Base-by-base conservation (phyloP, 1,140 invertebrate species). In the Drosophila azteca region DNA sequence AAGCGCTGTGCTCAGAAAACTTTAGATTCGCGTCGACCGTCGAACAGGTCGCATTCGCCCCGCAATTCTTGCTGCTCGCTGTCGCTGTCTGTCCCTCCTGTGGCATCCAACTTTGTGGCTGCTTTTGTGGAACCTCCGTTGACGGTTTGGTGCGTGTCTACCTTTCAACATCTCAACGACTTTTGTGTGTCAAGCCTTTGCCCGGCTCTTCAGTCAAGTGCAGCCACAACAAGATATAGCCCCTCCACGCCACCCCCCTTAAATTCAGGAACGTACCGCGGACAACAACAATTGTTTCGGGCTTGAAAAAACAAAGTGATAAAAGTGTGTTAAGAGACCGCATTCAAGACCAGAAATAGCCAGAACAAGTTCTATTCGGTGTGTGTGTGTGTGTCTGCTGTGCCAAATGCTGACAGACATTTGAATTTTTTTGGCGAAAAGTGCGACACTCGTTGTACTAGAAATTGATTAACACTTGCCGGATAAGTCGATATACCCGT, bases 1-100 rank as follows among this genome's bases (percentile, higher is more conserved):
- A 81, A 82, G 74, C 74, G 62, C 49, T 60, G 43, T 35, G 78
- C 75, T 75, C 66, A 65, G 66, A 46, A 65, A 71, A 79, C 83
- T 79, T 87, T 68, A 87, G 83, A 87, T 79, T 79, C 83, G 66
- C 79, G 70, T 46, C 82, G 82, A 82, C 78, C 75, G 76, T 44
- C 75, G 66, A 44, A 67, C 80, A 57, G 80, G 49, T 83, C 71
- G 76, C 71, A 84, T 48, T 83, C 71, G 64, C 49, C 41, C 65
- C 66, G 7, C 31, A 31, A 39, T 15, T 49, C 41, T 49, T 61
- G 39, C 41, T 51, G 44, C 22, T 49, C 24, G 48, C 59, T 9
- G 24, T 24, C 60, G 53, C 55, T 13, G 46, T 50, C 59, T 59
- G 41, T 59, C 3, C 46, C 9, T 24, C 55, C 44, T 43, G 31